phyloP scores from a whole-genome alignment of 2,113 vertebrate species.

The Ciconia boyciana region DNA sequence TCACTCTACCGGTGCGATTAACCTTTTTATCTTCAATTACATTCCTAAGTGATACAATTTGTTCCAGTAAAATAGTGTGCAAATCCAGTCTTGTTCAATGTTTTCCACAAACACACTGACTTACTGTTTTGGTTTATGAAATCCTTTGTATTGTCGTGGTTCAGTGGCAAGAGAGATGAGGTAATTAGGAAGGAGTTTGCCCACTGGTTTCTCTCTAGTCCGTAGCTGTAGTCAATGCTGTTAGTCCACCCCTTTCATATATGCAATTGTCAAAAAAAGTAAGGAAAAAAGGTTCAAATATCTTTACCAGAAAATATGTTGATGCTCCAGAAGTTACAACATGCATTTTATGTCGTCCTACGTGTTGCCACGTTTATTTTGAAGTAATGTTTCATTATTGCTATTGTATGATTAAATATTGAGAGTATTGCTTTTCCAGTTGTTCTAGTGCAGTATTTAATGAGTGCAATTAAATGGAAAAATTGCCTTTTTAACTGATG shows the following conservation, averaged over 20 bases:
- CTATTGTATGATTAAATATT: constrained; percentile 80
- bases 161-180: constrained; percentile 20
- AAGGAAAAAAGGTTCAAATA: background rate
- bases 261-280: background rate
- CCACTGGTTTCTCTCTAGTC: background rate
- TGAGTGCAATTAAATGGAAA: constrained; percentile 87
- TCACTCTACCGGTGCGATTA: background rate
- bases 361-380: constrained; percentile 71
- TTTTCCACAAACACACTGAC: background rate
- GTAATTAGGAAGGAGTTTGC: background rate
- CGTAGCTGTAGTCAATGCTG: background rate
- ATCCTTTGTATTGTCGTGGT: background rate
- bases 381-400: constrained; percentile 74
- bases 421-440: constrained; percentile 82
- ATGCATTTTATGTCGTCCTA: constrained; percentile 47
- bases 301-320: background rate
- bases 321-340: constrained; percentile 44
- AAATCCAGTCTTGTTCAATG: constrained; percentile 15
- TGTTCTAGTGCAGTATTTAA: constrained; percentile 83
- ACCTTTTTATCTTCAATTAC: constrained; percentile 36
- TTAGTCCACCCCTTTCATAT: background rate
- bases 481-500: constrained; percentile 84
- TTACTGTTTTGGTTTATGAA: background rate
- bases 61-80: constrained; percentile 30
- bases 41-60: constrained; percentile 24